Base-by-base conservation (phyloP, 2,113 vertebrate species). In the Hirundichthys speculiger region DNA sequence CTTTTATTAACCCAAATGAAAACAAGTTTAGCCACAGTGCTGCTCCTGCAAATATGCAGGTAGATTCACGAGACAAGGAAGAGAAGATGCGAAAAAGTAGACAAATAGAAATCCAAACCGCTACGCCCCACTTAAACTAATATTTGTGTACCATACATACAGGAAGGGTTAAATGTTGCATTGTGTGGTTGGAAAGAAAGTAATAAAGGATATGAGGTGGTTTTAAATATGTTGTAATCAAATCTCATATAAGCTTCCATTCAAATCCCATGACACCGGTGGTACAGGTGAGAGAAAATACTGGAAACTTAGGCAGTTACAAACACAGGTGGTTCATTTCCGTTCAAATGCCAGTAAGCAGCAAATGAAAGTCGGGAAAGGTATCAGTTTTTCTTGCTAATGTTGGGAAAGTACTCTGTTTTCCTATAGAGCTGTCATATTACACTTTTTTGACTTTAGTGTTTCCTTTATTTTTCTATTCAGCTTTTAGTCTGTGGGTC, bases 1-100 rank as follows among this genome's bases (percentile, higher is more conserved):
- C 86, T 75, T 64, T 52, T 62, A 58, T 81, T 77, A 85, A 73
- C 47, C 66, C 52, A 46, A 68, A 77, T 85, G 70, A 89, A 93
- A 89, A 87, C 79, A 86, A 73, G 72, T 77, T 75, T 54, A 15
- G 42, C 61, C 58, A 39, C 75, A 54, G 48, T 12, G 46, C 71
- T 52, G 22, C 67, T 69, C 62, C 63, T 64, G 55, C 61, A 69
- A 43, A 61, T 67, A 54, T 9, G 20, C 74, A 79, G 56, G 62
- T 74, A 66, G 62, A 52, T 3, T 60, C 22, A 62, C 20, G 68
- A 47, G 41, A 41, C 58, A 54, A 18, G 30, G n/a, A 18, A 19
- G 14, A 42, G 20, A 16, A 25, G 61, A 66, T 64, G n/a, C 61
- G 72, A 53, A 51, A 16, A 59, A 57, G 41, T 19, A 45, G n/a